Percentiles rank a stretch among this genome's conserved stretches.
Conservation (phyloP, 2,113 vertebrate species). For the Saccopteryx leptura region DNA sequence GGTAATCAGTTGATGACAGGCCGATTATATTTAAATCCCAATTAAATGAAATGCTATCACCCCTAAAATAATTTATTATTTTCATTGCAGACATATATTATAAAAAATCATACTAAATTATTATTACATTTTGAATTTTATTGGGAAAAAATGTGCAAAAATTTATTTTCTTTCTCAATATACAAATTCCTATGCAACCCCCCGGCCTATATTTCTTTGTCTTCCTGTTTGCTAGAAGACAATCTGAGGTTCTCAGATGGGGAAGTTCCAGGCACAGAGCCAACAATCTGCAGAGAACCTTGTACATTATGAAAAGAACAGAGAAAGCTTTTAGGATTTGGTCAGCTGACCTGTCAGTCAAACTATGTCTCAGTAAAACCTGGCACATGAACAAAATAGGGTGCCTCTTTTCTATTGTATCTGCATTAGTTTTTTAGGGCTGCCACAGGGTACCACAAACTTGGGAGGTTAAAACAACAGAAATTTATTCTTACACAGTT, state of each 20-base stretch:
- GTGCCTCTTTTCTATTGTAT: not conserved
- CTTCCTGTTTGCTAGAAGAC: not conserved
- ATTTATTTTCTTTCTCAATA: constrained; percentile 18
- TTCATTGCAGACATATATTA: not conserved
- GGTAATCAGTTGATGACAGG: not conserved
- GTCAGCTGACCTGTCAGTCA: constrained; percentile 22
- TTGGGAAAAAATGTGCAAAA: constrained; percentile 11
- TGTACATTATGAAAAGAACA: constrained; percentile 39
- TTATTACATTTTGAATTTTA: constrained; percentile 46
- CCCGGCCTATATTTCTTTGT: not conserved
- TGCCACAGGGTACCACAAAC: not conserved
- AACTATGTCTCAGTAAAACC: constrained; percentile 3
- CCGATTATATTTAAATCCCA: not conserved
- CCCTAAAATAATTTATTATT: not conserved
- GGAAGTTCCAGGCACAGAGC: not conserved
- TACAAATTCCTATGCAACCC: not conserved
- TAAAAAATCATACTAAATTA: not conserved
- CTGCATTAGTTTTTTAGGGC: not conserved
- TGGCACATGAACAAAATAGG: constrained; percentile 2
- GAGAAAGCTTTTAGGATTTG: constrained; percentile 27
- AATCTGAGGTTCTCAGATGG: not conserved
- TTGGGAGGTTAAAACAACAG: not conserved
- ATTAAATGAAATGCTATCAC: constrained; percentile 18
- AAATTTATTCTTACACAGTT: not conserved
- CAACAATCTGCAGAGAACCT: constrained; percentile 7